Evolutionary conservation across 2,888 invertebrate species (phyloP).

Genomic region (Apodemia mormo): DNA sequence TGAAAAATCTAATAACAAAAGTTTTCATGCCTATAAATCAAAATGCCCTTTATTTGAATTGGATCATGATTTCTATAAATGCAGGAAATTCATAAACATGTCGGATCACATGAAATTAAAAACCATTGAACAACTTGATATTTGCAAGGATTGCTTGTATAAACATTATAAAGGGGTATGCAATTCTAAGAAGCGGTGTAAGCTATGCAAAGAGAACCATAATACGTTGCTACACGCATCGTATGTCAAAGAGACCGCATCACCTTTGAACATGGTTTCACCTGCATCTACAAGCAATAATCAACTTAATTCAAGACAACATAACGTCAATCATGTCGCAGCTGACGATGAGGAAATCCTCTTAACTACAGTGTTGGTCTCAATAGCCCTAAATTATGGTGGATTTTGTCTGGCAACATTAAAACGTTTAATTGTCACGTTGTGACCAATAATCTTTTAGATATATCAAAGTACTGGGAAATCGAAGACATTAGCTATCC

Average conservation of each 20-base stretch:
- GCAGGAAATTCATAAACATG: constrained; percentile 27
- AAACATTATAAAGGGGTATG: constrained; percentile 23
- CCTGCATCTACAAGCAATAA: no score
- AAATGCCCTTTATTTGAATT: constrained; percentile 27
- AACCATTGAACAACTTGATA: constrained; percentile 24
- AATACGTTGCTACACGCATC: constrained; percentile 27
- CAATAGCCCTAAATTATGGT: constrained; percentile 28
- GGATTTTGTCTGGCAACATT: no score
- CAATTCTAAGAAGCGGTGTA: constrained; percentile 27
- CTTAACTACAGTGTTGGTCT: no score
- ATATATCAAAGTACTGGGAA: constrained; percentile 22
- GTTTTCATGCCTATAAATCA: not conserved
- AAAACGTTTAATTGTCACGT: constrained; percentile 22
- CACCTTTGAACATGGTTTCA: not conserved
- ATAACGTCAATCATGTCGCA: no score
- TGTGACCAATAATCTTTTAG: constrained; percentile 10
- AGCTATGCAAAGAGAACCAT: constrained; percentile 23
- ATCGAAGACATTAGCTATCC: constrained; percentile 8
- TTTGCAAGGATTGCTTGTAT: constrained; percentile 29
- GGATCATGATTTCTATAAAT: constrained; percentile 27
- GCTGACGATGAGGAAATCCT: no score
- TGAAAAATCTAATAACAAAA: not conserved
- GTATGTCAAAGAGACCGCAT: constrained; percentile 1
- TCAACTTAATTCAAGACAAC: no score
- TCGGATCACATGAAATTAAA: constrained; percentile 23